These are phyloP conservation scores for Motacilla tschutschensis DNA, from an alignment of 2,113 vertebrate genomes.

Conservation along the genomic window DNA sequence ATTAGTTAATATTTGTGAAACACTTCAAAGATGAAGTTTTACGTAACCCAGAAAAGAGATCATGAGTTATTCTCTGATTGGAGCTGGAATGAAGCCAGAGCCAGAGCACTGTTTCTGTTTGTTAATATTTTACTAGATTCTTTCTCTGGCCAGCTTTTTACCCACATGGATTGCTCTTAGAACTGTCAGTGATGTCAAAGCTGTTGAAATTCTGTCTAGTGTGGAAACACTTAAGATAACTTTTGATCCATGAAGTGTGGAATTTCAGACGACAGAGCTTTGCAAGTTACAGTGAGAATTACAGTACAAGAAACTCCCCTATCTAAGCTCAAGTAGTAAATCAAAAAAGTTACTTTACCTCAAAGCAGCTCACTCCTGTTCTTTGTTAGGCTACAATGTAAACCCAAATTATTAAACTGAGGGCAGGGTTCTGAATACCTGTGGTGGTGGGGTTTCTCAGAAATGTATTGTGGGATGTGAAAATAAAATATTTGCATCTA, in stretches of 20 bases:
- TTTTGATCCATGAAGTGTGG: conserved; percentile 51
- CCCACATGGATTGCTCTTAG: conserved; percentile 59
- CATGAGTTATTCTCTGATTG: background rate
- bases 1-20: conserved; percentile 68
- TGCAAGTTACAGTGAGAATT: background rate
- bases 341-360: conserved; percentile 3
- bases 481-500: background rate
- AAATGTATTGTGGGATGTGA: background rate
- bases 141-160: conserved; percentile 58
- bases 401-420: background rate
- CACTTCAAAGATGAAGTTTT: conserved; percentile 56
- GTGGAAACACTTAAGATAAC: conserved; percentile 64
- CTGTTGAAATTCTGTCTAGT: conserved; percentile 71
- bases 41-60: conserved; percentile 11
- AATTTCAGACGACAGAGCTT: conserved; percentile 24
- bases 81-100: background rate
- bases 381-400: background rate
- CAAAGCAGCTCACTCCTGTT: background rate
- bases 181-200: conserved; percentile 64
- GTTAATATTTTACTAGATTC: conserved; percentile 66
- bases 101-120: background rate
- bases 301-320: background rate
- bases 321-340: conserved; percentile 8
- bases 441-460: background rate
- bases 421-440: background rate